These are phyloP conservation scores for Tursiops truncatus DNA, from an alignment of 2,113 vertebrate genomes.

Conservation along the genomic window DNA sequence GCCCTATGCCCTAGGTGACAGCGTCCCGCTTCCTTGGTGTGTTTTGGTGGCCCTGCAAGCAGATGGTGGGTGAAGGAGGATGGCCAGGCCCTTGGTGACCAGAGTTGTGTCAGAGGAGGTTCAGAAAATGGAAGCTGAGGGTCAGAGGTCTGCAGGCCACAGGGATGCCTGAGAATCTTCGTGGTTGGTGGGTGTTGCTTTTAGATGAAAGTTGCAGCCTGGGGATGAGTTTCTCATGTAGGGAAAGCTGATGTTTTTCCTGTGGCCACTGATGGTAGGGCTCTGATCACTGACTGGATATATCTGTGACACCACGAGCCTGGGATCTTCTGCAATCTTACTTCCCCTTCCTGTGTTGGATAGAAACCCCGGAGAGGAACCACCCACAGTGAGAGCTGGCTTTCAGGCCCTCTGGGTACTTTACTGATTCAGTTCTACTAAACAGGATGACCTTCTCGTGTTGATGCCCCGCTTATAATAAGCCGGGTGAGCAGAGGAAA, in stretches of 20 bases:
- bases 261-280: not conserved
- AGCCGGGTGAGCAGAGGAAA: not conserved
- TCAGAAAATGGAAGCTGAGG: not conserved
- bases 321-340: too few species aligned
- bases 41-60: not conserved
- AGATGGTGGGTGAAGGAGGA: too few species aligned
- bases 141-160: too few species aligned
- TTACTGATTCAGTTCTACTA: not conserved
- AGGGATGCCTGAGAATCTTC: not conserved
- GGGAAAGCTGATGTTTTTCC: not conserved
- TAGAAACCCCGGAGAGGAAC: not conserved
- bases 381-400: not conserved
- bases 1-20: accelerated
- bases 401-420: not conserved
- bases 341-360: accelerated
- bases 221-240: not conserved
- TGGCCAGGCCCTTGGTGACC: not conserved
- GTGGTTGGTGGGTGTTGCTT: accelerated
- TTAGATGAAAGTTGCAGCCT: not conserved
- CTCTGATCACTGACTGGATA: not conserved
- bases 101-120: too few species aligned
- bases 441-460: accelerated
- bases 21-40: not conserved
- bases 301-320: accelerated
- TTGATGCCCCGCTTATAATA: accelerated